Evolutionary conservation across 2,113 vertebrate species (phyloP).

Genomic region (Seriola dumerili): DNA sequence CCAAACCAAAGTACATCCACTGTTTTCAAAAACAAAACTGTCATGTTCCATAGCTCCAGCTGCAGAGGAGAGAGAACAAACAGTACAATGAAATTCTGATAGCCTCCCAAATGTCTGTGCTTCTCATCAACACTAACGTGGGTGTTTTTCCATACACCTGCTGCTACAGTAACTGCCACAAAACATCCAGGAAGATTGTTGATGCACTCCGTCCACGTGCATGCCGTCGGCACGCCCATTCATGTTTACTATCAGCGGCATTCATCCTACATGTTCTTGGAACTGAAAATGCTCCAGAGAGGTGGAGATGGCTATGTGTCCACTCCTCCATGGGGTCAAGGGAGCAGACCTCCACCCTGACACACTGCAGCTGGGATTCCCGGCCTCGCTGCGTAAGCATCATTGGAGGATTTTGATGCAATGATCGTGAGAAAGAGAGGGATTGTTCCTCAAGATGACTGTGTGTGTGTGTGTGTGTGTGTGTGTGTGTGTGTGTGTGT

Average conservation of each 20-base stretch:
- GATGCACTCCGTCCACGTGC: conserved; percentile 14
- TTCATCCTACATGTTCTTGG: conserved; percentile 56
- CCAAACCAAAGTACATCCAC: conserved; percentile 9
- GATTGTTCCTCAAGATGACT: conserved; percentile 65
- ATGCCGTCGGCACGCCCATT: not conserved
- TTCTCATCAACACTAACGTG: conserved; percentile 55
- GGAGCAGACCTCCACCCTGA: conserved; percentile 60
- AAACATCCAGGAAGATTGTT: conserved; percentile 24
- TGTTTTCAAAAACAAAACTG: conserved; percentile 38
- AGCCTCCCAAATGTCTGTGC: conserved; percentile 45
- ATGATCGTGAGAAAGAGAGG: conserved; percentile 48
- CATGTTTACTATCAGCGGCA: conserved; percentile 59
- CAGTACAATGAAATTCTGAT: conserved; percentile 38
- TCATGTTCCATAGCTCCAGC: conserved; percentile 33
- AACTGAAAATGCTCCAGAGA: conserved; percentile 51
- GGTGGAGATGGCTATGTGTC: conserved; percentile 42
- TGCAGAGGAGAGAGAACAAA: conserved; percentile 62
- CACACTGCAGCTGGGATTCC: conserved; percentile 65
- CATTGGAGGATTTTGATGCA: conserved; percentile 38
- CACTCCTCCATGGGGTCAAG: conserved; percentile 59
- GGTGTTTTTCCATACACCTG: conserved; percentile 56
- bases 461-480: conserved; percentile 19
- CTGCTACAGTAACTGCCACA: conserved; percentile 1
- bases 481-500: conserved; percentile 15
- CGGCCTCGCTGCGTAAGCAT: conserved; percentile 16